phyloP scores from a whole-genome alignment of 2,888 invertebrate genomes.

The Magallana nippona region DNA sequence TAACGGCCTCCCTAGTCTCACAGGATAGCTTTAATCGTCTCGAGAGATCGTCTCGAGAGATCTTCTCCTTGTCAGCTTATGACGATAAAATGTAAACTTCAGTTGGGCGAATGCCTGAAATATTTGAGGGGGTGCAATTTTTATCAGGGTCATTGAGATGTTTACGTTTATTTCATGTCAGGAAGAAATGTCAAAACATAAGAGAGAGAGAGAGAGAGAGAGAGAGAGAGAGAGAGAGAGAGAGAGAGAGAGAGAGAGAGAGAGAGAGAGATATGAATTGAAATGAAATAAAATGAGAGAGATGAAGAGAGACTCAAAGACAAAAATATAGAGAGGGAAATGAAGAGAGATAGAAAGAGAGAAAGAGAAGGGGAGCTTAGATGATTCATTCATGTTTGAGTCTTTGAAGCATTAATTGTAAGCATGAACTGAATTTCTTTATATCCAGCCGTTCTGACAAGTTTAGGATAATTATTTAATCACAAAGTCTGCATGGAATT shows the following conservation, averaged over 20 bases:
- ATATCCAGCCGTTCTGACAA: not conserved
- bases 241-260: not conserved
- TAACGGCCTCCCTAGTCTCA: too few species aligned
- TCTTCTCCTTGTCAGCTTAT: too few species aligned
- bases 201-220: not conserved
- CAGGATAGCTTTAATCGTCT: too few species aligned
- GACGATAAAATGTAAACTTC: too few species aligned
- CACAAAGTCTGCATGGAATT: not conserved
- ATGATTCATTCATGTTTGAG: not conserved
- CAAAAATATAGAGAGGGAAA: not conserved
- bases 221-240: not conserved
- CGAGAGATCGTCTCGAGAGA: too few species aligned
- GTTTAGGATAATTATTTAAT: slow-evolving; percentile 7
- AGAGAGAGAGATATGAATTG: not conserved
- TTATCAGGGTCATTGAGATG: slow-evolving; percentile 7
- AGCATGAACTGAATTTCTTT: slow-evolving; percentile 1
- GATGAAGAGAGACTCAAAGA: not conserved
- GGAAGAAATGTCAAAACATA: not conserved
- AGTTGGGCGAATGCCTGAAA: too few species aligned
- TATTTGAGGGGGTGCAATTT: not conserved
- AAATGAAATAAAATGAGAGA: not conserved
- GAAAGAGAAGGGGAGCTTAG: not conserved
- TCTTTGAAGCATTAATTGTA: slow-evolving; percentile 11
- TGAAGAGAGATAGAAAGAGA: not conserved
- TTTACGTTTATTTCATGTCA: not conserved